Evolutionary conservation across 2,113 vertebrate genomes (phyloP), one percentile per base, ranked within the genome.

Genomic region (Gadus macrocephalus): DNA sequence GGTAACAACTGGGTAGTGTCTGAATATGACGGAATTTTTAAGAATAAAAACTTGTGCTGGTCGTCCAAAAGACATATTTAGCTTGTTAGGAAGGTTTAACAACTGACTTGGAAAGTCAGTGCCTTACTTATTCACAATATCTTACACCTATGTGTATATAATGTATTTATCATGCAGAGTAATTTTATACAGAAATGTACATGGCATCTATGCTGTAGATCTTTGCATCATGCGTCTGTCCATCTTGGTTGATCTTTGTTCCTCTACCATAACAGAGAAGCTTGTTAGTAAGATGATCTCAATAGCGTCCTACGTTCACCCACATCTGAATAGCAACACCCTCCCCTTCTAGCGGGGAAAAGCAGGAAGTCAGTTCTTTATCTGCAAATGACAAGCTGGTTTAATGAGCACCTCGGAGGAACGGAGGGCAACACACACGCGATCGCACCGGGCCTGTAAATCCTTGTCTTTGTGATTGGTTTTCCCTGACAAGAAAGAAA

Each of bases 391-490:
- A 68, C 59, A 69, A 31, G 68, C 20, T 9, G 53, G 75, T 72
- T 76, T 71, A 72, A 62, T 66, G 66, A 62, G 53, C n/a, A 17
- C 15, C 3, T 17, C 15, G n/a, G 17, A 5, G 15, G 55, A 5
- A 58, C 17, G 55, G 55, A 55, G 53, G 53, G 53, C 12, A 15
- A 35, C 9, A 35, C 31, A 62, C 68, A 75, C 60, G 31, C 68
- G 69, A 73, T 79, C 74, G 79, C 77, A 68, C 70, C 38, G 5
- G 66, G 55, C 79, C 70, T 78, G 78, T 83, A 79, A 86, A 86
- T 84, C 77, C 69, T 64, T 73, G 74, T 83, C 73, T 78, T 27
- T 2, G 11, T 84, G 83, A 86, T 86, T 89, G 69, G 67, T 77
- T 86, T 88, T 70, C 66, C 71, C 72, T 77, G 75, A 80, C 71